Evolutionary conservation across 2,797 vertebrate species (phyloP).

Genomic region (Pogoniulus pusillus): DNA sequence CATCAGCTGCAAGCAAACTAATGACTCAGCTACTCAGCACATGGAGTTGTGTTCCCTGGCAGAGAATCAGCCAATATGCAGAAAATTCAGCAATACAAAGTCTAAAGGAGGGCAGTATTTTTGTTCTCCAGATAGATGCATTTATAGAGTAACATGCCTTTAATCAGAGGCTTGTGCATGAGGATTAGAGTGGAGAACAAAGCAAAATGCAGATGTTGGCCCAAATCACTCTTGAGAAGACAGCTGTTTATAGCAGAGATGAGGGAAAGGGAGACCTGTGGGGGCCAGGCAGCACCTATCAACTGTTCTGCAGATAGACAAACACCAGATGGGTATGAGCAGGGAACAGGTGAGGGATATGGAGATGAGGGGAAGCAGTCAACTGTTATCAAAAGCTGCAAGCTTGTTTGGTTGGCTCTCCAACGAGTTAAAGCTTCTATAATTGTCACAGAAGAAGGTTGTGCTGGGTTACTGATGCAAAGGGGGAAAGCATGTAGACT

Average conservation of each 20-base stretch:
- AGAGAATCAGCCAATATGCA: neutral
- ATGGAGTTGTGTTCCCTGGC: neutral
- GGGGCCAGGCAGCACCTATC: neutral
- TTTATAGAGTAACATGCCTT: neutral
- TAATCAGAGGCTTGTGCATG: neutral
- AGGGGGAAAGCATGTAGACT: neutral
- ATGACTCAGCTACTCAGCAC: neutral
- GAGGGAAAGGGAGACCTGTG: neutral
- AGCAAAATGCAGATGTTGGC: neutral
- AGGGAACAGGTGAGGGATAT: neutral
- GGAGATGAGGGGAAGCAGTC: neutral
- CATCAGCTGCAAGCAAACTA: neutral
- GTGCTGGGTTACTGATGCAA: neutral
- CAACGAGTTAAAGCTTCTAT: neutral
- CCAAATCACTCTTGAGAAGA: neutral
- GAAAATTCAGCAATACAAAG: neutral
- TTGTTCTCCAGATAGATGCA: neutral
- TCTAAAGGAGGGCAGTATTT: neutral
- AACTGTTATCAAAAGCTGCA: neutral
- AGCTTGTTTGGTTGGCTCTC: neutral
- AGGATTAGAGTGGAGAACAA: neutral
- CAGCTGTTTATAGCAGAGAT: neutral
- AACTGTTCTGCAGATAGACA: neutral
- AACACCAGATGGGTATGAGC: neutral
- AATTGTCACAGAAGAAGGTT: neutral